Percentiles rank a stretch among this genome's conserved stretches.
These are phyloP conservation scores for Mellilla xanthometata DNA, from an alignment of 2,888 invertebrate species.

Conservation along the genomic window DNA sequence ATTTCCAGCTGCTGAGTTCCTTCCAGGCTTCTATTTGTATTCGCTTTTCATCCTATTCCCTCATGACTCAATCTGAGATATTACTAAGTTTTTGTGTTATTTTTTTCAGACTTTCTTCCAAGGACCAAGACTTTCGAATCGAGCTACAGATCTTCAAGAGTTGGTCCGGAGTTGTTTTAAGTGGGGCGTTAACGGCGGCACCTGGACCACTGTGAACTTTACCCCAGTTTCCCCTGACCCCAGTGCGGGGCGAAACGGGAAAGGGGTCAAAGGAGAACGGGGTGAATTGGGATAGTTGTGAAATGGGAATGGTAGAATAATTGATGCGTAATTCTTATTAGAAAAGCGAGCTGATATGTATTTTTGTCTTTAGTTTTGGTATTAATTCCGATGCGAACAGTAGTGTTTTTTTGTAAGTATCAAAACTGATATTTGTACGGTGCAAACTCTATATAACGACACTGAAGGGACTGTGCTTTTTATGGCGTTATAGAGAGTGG, in stretches of 20 bases:
- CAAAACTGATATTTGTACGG: too few species aligned
- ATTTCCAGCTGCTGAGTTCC: too few species aligned
- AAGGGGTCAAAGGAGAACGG: conserved; percentile 33
- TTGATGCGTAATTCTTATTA: neutral
- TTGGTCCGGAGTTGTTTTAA: conserved; percentile 69
- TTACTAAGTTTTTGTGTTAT: too few species aligned
- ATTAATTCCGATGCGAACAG: too few species aligned
- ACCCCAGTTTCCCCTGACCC: conserved; percentile 52
- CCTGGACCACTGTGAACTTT: conserved; percentile 79
- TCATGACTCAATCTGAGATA: too few species aligned
- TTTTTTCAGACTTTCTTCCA: conserved; percentile 26
- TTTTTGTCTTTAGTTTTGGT: too few species aligned
- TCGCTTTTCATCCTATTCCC: too few species aligned
- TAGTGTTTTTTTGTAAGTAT: too few species aligned
- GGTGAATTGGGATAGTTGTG: neutral
- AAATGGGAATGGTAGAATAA: neutral
- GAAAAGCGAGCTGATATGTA: neutral
- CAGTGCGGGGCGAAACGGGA: neutral
- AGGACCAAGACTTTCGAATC: conserved; percentile 52
- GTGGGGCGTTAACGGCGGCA: conserved; percentile 77
- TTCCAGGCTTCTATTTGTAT: too few species aligned
- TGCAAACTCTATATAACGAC: too few species aligned
- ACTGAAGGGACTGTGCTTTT: too few species aligned
- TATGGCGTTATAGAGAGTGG: too few species aligned
- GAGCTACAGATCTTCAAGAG: conserved; percentile 66